Percentiles rank a stretch among this genome's conserved stretches.
These are phyloP conservation scores for Bombus affinis DNA, from an alignment of 1,140 invertebrate genomes.

Conservation along the genomic window DNA sequence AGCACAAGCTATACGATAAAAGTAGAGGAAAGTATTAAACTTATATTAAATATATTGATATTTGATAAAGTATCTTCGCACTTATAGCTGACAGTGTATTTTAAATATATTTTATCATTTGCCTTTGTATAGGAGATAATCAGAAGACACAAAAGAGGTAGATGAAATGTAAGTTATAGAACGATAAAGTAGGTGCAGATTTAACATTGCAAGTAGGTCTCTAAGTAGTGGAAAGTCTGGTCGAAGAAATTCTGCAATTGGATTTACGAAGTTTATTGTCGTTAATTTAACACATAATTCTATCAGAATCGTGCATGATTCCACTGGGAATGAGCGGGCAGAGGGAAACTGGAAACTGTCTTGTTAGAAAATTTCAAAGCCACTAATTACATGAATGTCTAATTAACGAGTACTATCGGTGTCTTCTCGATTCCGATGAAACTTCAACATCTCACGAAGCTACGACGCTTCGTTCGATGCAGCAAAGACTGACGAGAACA, in stretches of 20 bases:
- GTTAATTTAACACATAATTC: conserved; percentile 8
- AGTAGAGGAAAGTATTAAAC: too few species aligned
- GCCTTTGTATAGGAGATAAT: background rate
- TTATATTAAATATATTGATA: too few species aligned
- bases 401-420: background rate
- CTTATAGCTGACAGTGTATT: too few species aligned
- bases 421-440: background rate
- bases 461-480: background rate
- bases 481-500: background rate
- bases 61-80: too few species aligned
- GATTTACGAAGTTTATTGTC: conserved; percentile 12
- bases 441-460: background rate
- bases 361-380: background rate
- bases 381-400: background rate
- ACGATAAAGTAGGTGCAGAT: background rate
- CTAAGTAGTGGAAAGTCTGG: background rate
- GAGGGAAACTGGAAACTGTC: background rate
- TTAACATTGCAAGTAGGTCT: conserved; percentile 1
- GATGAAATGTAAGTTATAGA: background rate
- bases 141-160: background rate
- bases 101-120: background rate
- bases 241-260: background rate
- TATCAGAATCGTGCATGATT: background rate
- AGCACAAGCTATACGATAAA: too few species aligned
- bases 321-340: too few species aligned